Conservation (phyloP, 1,140 invertebrate genomes). For the Pseudomyrmex sp. region DNA sequence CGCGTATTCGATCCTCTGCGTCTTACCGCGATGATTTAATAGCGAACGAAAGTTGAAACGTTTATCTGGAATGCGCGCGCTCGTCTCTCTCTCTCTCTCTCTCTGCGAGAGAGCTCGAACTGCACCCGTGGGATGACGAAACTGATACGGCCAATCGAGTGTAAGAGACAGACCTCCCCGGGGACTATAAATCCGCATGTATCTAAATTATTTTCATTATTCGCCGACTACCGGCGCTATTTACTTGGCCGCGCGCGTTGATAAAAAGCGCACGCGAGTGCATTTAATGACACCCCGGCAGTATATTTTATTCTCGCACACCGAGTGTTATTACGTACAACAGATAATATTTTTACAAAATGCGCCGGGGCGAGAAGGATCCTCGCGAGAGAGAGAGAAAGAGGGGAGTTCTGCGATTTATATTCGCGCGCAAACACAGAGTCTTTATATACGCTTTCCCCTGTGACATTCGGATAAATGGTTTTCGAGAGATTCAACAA, state of each 20-base stretch:
- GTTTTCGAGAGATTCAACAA: background rate
- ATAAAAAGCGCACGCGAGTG: background rate
- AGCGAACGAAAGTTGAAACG: slow-evolving; percentile 34
- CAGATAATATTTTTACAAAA: background rate
- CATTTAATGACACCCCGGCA: background rate
- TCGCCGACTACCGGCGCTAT: background rate
- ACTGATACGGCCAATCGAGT: slow-evolving; percentile 44
- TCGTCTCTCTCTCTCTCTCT: too few relatives aligned
- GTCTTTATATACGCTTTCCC: background rate
- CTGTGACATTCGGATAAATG: background rate
- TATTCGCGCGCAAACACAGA: background rate
- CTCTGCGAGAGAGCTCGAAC: slow-evolving; percentile 41
- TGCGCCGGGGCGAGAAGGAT: background rate
- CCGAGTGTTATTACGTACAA: background rate
- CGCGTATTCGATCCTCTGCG: slow-evolving; percentile 47
- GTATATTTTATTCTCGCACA: background rate
- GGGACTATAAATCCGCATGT: slow-evolving; percentile 34
- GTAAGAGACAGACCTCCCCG: slow-evolving; percentile 52
- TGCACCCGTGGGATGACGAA: slow-evolving; percentile 41
- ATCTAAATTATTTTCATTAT: slow-evolving; percentile 55
- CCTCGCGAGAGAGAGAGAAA: too few relatives aligned
- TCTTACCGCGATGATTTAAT: slow-evolving; percentile 71
- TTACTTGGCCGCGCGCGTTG: background rate
- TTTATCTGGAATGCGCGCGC: slow-evolving; percentile 34
- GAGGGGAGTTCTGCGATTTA: background rate